These are phyloP conservation scores for Drosophila setosimentum DNA, from an alignment of 2,888 invertebrate genomes.

Conservation along the genomic window DNA sequence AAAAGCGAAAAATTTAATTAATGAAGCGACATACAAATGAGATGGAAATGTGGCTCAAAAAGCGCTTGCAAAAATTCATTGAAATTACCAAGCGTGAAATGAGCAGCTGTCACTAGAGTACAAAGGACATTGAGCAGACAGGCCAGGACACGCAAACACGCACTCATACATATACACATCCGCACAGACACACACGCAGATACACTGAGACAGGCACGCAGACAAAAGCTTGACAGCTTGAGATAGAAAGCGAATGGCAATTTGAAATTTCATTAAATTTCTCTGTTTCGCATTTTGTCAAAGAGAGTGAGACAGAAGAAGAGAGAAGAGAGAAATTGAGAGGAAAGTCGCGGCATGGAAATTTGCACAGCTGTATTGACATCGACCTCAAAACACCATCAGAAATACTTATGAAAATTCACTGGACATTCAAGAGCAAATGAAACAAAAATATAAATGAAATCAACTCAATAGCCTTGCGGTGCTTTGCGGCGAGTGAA, in stretches of 20 bases:
- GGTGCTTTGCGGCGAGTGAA: slow-evolving; percentile 37
- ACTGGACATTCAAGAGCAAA: background rate
- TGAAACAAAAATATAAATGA: background rate
- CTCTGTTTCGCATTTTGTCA: slow-evolving; percentile 48
- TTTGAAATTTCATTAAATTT: slow-evolving; percentile 82
- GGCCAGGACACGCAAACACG: slow-evolving; percentile 32
- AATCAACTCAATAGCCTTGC: slow-evolving; percentile 27
- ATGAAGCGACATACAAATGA: slow-evolving; percentile 61
- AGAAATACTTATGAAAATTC: slow-evolving; percentile 5
- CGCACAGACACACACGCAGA: slow-evolving; percentile 9
- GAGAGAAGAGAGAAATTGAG: slow-evolving; percentile 1
- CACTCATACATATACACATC: slow-evolving; percentile 18
- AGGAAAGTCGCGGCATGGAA: slow-evolving; percentile 41
- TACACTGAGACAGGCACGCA: slow-evolving; percentile 22
- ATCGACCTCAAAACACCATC: background rate
- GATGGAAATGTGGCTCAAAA: slow-evolving; percentile 48
- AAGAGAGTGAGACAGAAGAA: background rate
- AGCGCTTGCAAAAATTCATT: slow-evolving; percentile 67
- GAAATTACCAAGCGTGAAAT: slow-evolving; percentile 80
- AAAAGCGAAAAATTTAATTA: slow-evolving; percentile 65
- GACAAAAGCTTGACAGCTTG: slow-evolving; percentile 50
- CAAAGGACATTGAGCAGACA: slow-evolving; percentile 66
- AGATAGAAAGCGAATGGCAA: slow-evolving; percentile 69
- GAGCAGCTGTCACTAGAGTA: slow-evolving; percentile 79
- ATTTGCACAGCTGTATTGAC: slow-evolving; percentile 48